Evolutionary conservation across 2,888 invertebrate species (phyloP).

Genomic region (Eilema depressum): DNA sequence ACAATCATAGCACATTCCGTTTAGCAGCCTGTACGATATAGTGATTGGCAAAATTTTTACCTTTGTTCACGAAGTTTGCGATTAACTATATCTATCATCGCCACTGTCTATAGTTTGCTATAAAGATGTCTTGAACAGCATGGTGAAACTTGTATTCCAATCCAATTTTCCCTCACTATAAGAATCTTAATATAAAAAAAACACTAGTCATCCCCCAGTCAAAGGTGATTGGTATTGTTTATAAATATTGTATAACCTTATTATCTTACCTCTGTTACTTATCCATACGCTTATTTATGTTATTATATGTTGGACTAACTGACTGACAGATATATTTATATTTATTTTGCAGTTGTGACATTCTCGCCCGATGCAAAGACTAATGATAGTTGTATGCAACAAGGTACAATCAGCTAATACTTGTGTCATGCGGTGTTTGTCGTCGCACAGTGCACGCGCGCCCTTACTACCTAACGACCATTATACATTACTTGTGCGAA

Average conservation of each 20-base stretch:
- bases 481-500: not conserved
- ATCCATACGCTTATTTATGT: constrained; percentile 23
- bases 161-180: not conserved
- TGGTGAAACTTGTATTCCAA: not conserved
- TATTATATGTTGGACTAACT: constrained; percentile 43
- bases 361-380: constrained; percentile 79
- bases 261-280: constrained; percentile 18
- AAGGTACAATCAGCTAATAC: constrained; percentile 65
- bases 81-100: not conserved
- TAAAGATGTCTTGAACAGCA: not conserved
- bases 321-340: constrained; percentile 55
- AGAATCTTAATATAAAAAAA: not conserved
- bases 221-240: constrained; percentile 13
- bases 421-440: constrained; percentile 52
- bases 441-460: constrained; percentile 33
- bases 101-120: not conserved
- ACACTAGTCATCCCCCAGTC: not conserved
- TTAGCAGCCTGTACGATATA: too few species aligned
- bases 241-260: constrained; percentile 17
- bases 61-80: too few species aligned
- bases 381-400: constrained; percentile 68
- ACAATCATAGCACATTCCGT: not conserved
- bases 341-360: constrained; percentile 81
- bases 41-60: too few species aligned
- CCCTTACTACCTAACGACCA: not conserved